phyloP scores from a whole-genome alignment of 2,888 invertebrate genomes.

The Orthosia cruda region DNA sequence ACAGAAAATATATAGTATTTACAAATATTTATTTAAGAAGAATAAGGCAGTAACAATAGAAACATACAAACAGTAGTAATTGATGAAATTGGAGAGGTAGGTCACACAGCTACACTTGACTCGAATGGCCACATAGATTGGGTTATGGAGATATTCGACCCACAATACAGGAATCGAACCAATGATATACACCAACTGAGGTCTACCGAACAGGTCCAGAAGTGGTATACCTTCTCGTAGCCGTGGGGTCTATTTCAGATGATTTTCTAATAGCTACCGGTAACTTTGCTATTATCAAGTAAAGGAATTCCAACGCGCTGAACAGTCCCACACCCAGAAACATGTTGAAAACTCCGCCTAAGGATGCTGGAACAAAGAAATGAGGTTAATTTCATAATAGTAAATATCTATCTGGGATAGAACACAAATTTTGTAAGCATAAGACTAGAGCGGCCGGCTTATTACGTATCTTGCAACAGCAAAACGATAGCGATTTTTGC shows the following conservation, averaged over 20 bases:
- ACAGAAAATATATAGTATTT: background rate
- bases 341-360: conserved; percentile 90
- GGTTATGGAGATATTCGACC: too few species aligned
- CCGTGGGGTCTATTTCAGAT: conserved; percentile 56
- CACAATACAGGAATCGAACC: background rate
- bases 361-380: conserved; percentile 81
- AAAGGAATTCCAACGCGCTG: conserved; percentile 84
- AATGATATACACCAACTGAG: background rate
- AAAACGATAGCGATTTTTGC: too few species aligned
- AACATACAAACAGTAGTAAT: background rate
- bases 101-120: background rate
- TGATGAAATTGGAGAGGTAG: background rate
- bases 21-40: conserved; percentile 8
- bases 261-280: conserved; percentile 70
- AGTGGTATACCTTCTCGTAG: background rate
- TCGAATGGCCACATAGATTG: background rate
- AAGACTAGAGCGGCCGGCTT: background rate
- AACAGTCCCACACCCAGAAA: conserved; percentile 88
- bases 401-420: background rate
- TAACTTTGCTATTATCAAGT: conserved; percentile 74
- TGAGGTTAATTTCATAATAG: background rate
- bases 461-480: too few species aligned
- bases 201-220: conserved; percentile 12
- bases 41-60: background rate
- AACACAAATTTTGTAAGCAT: background rate